A percentile compares a stretch with the other conserved stretches of the same genome.
phyloP scores from a whole-genome alignment of 2,113 vertebrate genomes.

The Psittacara wagleri region DNA sequence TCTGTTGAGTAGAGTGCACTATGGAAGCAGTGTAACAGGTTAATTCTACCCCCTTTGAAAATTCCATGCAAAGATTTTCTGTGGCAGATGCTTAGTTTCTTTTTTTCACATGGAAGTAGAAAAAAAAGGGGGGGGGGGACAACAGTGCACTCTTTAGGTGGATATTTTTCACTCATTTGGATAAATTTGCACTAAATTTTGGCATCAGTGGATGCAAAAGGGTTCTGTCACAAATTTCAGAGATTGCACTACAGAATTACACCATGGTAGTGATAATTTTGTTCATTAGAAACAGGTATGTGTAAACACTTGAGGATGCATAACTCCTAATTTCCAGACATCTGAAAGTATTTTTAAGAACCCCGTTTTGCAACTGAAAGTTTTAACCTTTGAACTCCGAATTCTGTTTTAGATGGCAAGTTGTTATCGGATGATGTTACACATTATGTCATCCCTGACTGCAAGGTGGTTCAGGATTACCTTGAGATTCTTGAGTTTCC shows the following conservation, averaged over 20 bases:
- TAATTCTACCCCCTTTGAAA: background rate
- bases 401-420: constrained; percentile 82
- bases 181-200: background rate
- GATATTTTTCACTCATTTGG: background rate
- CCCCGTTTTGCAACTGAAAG: background rate
- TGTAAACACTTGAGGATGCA: background rate
- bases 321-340: background rate
- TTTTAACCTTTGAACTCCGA: constrained; percentile 24
- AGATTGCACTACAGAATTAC: background rate
- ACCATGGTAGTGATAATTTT: background rate
- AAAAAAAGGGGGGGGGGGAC: background rate
- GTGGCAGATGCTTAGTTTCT: background rate
- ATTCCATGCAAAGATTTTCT: background rate
- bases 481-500: constrained; percentile 91
- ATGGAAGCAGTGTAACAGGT: background rate
- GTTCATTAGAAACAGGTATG: background rate
- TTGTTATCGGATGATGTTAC: constrained; percentile 86
- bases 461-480: constrained; percentile 87
- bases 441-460: constrained; percentile 93
- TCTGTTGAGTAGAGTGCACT: background rate
- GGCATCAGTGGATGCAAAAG: background rate
- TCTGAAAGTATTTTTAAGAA: background rate
- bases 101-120: background rate
- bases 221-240: background rate
- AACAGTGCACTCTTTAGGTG: background rate